Conservation (phyloP, 1,140 invertebrate species). For the Drosophila ficusphila region DNA sequence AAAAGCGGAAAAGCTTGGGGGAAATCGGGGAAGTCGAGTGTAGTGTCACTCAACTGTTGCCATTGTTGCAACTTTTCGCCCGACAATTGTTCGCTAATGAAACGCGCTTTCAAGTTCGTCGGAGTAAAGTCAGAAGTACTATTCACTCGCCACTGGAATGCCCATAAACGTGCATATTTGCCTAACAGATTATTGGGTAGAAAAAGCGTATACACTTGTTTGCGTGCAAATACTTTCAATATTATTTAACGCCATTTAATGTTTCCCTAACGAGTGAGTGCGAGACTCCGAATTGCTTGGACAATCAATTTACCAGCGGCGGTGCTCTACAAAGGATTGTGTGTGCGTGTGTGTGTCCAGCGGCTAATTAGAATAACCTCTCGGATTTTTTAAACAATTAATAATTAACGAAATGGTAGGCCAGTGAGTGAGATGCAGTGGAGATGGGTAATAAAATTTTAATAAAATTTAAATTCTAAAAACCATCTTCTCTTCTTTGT, state of each 20-base stretch:
- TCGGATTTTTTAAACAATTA: constrained; percentile 9
- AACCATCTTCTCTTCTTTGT: too few species aligned
- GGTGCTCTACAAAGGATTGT: constrained; percentile 21
- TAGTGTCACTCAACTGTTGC: constrained; percentile 21
- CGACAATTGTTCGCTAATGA: constrained; percentile 50
- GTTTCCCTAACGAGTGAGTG: constrained; percentile 36
- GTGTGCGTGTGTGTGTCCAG: constrained; percentile 12
- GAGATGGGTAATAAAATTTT: too few species aligned
- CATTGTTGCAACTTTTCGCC: constrained; percentile 33
- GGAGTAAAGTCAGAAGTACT: background rate
- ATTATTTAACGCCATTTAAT: constrained; percentile 43
- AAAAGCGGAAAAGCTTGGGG: constrained; percentile 9
- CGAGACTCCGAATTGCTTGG: constrained; percentile 22
- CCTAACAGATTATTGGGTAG: constrained; percentile 24
- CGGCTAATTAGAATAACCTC: constrained; percentile 12
- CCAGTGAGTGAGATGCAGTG: background rate
- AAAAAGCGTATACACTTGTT: constrained; percentile 4
- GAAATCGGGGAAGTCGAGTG: background rate
- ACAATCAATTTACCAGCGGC: constrained; percentile 28
- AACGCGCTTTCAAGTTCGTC: constrained; percentile 19
- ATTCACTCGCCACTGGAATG: background rate
- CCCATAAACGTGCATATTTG: constrained; percentile 43
- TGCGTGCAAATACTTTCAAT: constrained; percentile 40
- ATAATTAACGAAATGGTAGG: background rate
- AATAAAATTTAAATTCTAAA: too few species aligned